Percentiles rank a stretch among this genome's conserved stretches.
Conservation (phyloP, 2,113 vertebrate genomes). For the Cyanoramphus novaezelandiae region DNA sequence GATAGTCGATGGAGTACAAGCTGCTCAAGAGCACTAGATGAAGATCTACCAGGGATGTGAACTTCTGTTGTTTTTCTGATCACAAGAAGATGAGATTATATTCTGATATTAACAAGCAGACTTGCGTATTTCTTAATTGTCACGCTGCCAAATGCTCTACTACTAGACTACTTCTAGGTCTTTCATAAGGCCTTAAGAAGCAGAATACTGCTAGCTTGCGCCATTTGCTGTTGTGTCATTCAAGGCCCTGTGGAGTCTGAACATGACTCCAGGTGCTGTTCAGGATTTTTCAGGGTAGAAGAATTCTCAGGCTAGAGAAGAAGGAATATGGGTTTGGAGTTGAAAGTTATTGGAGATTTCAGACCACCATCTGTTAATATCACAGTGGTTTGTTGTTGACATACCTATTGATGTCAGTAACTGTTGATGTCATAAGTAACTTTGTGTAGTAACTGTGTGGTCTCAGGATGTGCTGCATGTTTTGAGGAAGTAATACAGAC, state of each 20-base stretch:
- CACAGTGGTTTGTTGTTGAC: rapidly evolving
- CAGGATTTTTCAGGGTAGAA: background rate
- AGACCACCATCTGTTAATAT: background rate
- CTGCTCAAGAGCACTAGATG: background rate
- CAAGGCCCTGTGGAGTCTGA: background rate
- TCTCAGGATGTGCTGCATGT: background rate
- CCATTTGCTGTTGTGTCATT: background rate
- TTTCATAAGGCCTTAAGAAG: background rate
- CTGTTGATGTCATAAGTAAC: background rate
- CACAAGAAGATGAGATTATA: background rate
- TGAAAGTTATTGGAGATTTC: background rate
- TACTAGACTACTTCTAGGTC: background rate
- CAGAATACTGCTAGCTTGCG: background rate
- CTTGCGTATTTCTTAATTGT: background rate
- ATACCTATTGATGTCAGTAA: background rate
- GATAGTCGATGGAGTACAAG: background rate
- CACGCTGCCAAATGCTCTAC: background rate
- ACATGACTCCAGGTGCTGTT: background rate
- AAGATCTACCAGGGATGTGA: background rate
- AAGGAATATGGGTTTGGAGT: background rate
- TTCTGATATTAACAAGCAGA: background rate
- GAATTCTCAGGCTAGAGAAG: background rate
- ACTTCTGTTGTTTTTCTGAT: background rate
- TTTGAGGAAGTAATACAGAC: rapidly evolving
- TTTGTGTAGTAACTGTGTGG: rapidly evolving